phyloP scores from a whole-genome alignment of 2,888 invertebrate species.

The Troglohyphantes excavatus region DNA sequence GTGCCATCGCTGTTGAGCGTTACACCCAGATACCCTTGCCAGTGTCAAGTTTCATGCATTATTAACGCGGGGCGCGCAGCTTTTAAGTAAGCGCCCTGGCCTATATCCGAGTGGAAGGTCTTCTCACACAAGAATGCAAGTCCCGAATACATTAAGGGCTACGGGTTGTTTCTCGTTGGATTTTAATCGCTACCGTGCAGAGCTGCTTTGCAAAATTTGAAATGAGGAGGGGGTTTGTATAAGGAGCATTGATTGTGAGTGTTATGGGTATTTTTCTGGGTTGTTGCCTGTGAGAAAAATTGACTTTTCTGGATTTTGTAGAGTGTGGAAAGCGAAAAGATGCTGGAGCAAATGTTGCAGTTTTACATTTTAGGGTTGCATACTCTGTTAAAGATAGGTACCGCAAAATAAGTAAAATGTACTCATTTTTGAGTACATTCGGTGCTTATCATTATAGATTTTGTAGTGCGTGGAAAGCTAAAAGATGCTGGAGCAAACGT shows the following conservation, averaged over 20 bases:
- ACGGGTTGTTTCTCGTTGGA: slow-evolving; percentile 5
- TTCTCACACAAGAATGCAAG: slow-evolving; percentile 4
- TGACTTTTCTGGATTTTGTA: too few relatives aligned
- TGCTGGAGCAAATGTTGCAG: too few relatives aligned
- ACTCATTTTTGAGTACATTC: too few relatives aligned
- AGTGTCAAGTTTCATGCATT: slow-evolving; percentile 69
- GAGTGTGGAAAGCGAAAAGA: too few relatives aligned
- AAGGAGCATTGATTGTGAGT: too few relatives aligned
- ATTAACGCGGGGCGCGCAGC: slow-evolving; percentile 60
- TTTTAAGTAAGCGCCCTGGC: slow-evolving; percentile 56
- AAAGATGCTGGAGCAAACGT: too few relatives aligned
- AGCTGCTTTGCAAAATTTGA: slow-evolving; percentile 40
- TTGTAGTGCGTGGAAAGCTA: too few relatives aligned
- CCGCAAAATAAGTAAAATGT: too few relatives aligned
- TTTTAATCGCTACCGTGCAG: slow-evolving; percentile 47
- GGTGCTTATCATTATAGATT: too few relatives aligned
- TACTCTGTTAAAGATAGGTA: too few relatives aligned
- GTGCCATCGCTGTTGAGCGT: slow-evolving; percentile 53
- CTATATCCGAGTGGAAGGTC: slow-evolving; percentile 13
- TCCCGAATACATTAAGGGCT: slow-evolving; percentile 56
- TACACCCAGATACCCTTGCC: slow-evolving; percentile 21
- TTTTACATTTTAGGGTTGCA: too few relatives aligned
- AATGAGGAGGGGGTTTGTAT: neutral
- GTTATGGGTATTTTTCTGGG: neutral
- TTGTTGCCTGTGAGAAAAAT: neutral